Conservation (phyloP, 1,140 invertebrate genomes). For the Scaptomyza montana region DNA sequence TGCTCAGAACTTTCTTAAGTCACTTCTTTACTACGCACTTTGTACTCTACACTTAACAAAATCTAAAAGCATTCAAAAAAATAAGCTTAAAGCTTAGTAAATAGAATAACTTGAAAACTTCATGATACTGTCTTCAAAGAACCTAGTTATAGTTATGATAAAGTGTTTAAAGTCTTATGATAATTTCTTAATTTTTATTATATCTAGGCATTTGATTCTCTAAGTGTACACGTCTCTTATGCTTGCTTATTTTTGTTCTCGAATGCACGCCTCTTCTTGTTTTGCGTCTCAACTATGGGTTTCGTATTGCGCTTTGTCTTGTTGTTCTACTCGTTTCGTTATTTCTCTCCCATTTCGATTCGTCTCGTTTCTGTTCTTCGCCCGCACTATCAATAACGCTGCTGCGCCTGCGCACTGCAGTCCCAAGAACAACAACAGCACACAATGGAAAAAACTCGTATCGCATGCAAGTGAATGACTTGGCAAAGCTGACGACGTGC, state of each 20-base stretch:
- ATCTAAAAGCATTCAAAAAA: neutral
- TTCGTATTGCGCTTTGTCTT: slow-evolving; percentile 57
- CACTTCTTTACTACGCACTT: slow-evolving; percentile 38
- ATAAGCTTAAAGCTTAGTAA: too few relatives aligned
- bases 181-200: too few relatives aligned
- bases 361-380: slow-evolving; percentile 32
- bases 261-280: slow-evolving; percentile 41
- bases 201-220: neutral
- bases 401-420: slow-evolving; percentile 50
- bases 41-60: neutral
- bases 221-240: neutral
- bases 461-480: slow-evolving; percentile 79
- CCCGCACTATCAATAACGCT: slow-evolving; percentile 60
- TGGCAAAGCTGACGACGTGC: slow-evolving; percentile 64
- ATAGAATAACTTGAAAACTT: too few relatives aligned
- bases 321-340: slow-evolving; percentile 41
- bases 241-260: slow-evolving; percentile 16
- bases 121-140: too few relatives aligned
- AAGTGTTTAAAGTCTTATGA: too few relatives aligned
- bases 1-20: slow-evolving; percentile 41
- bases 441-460: slow-evolving; percentile 53
- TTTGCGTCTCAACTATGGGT: slow-evolving; percentile 50
- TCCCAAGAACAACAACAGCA: slow-evolving; percentile 7
- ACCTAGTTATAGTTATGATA: too few relatives aligned
- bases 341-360: slow-evolving; percentile 3